Evolutionary conservation across 2,113 vertebrate species (phyloP).

Genomic region (Chunga burmeisteri): DNA sequence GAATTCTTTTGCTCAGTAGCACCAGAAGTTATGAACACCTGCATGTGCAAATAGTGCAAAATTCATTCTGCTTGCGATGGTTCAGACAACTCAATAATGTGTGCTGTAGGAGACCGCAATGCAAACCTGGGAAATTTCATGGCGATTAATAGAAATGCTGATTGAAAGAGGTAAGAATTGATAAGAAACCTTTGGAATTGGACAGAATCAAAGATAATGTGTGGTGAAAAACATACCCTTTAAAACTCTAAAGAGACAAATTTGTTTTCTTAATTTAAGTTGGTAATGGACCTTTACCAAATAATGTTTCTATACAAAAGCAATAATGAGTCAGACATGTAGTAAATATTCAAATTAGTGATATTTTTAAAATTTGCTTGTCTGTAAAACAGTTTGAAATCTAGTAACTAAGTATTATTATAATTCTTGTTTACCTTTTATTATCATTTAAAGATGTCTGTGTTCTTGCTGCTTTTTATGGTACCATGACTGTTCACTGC

Average conservation of each 20-base stretch:
- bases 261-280: neutral
- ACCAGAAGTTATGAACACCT: neutral
- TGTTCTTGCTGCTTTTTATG: neutral
- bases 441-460: neutral
- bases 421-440: neutral
- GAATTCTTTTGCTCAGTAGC: neutral
- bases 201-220: neutral
- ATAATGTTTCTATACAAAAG: neutral
- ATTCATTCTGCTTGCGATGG: neutral
- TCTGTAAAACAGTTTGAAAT: neutral
- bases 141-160: neutral
- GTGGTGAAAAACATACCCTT: neutral
- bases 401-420: neutral
- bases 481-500: neutral
- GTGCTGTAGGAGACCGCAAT: neutral
- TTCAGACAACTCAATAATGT: neutral
- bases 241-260: neutral
- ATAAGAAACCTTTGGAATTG: neutral
- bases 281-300: neutral
- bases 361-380: neutral
- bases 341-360: neutral
- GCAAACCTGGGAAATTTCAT: neutral
- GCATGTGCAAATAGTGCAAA: neutral
- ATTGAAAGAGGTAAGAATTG: neutral
- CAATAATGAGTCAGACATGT: neutral